Percentiles rank a stretch among this genome's conserved stretches.
These are phyloP conservation scores for Deroplatys truncata DNA, from an alignment of 2,888 invertebrate genomes.

Conservation along the genomic window DNA sequence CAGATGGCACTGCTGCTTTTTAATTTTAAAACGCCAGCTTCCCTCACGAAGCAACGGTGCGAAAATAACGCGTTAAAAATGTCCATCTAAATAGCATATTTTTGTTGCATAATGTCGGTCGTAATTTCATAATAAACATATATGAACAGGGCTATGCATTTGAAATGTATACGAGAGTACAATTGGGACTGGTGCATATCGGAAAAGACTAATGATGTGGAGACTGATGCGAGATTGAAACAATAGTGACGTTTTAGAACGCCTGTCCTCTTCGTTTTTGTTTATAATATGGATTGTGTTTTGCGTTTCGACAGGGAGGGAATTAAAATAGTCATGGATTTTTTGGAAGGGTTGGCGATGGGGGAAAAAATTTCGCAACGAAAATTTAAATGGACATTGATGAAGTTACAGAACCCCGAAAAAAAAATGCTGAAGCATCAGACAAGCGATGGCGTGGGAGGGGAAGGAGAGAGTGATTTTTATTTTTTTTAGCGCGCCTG, in stretches of 20 bases:
- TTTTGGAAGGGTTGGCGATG: not conserved
- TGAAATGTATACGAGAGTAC: not conserved
- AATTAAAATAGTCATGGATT: conserved; percentile 12
- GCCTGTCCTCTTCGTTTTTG: conserved; percentile 11
- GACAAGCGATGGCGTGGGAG: not conserved
- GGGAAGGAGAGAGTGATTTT: not conserved
- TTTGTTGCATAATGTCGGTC: not conserved
- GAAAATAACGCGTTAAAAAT: not conserved
- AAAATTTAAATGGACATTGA: conserved; percentile 20
- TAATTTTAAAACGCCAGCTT: not conserved
- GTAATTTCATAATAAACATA: not conserved
- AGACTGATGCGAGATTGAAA: conserved; percentile 2
- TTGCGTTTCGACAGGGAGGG: not conserved
- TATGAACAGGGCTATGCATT: not conserved
- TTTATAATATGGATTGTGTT: conserved; percentile 7
- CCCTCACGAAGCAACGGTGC: not conserved
- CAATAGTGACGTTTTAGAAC: conserved; percentile 16
- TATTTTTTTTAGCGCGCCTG: not conserved
- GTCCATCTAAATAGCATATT: not conserved
- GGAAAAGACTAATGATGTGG: conserved; percentile 6
- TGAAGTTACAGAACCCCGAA: conserved; percentile 14
- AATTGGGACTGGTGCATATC: not conserved
- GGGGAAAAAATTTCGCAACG: conserved; percentile 7
- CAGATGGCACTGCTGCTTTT: not conserved
- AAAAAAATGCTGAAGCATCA: not conserved